A percentile compares a stretch with the other conserved stretches of the same genome.
phyloP scores from a whole-genome alignment of 2,113 vertebrate genomes.

The Anhinga anhinga region DNA sequence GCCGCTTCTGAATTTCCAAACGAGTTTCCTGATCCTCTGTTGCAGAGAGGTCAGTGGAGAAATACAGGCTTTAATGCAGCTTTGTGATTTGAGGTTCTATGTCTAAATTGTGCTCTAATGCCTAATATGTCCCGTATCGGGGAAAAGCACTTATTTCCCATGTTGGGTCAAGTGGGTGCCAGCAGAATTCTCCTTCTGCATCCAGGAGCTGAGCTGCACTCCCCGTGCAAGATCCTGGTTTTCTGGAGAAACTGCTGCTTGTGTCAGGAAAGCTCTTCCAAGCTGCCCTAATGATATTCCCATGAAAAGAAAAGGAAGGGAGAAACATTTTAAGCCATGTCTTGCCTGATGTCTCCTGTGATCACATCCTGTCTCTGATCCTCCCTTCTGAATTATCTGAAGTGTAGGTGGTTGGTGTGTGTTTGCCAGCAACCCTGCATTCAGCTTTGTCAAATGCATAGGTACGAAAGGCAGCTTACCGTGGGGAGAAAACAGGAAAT shows the following conservation, averaged over 20 bases:
- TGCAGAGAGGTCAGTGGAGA: not conserved
- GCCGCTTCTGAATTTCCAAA: not conserved
- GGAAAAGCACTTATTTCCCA: not conserved
- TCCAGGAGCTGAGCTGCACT: not conserved
- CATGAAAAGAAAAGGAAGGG: not conserved
- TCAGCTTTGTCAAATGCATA: not conserved
- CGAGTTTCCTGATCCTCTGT: not conserved
- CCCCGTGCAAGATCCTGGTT: rapidly evolving
- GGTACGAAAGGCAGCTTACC: not conserved
- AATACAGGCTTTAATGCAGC: not conserved
- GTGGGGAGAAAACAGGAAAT: not conserved
- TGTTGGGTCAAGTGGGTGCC: not conserved
- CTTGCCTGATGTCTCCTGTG: not conserved
- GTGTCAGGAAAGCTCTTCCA: not conserved
- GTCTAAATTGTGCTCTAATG: not conserved
- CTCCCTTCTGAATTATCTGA: not conserved
- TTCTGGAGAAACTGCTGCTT: not conserved
- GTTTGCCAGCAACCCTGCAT: not conserved
- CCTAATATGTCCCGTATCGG: not conserved
- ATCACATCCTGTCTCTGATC: not conserved
- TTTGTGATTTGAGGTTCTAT: not conserved
- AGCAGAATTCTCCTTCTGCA: not conserved
- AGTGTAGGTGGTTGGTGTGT: not conserved
- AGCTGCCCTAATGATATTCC: not conserved
- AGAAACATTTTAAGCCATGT: not conserved